Evolutionary conservation across 2,113 vertebrate species (phyloP).

Genomic region (Lepus europaeus): DNA sequence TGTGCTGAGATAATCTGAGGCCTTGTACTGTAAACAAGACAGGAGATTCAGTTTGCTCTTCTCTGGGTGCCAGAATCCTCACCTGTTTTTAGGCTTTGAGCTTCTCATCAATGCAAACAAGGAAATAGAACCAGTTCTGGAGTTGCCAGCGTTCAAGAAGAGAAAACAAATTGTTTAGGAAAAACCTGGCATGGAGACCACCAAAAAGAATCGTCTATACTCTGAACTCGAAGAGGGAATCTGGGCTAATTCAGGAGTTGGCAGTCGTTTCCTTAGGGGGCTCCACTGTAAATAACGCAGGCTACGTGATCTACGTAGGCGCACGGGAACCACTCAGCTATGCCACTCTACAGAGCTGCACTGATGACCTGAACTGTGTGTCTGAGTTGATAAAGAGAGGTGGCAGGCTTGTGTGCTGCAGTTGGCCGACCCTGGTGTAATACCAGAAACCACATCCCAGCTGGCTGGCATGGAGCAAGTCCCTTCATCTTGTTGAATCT

Average conservation of each 20-base stretch:
- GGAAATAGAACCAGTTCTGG: background rate
- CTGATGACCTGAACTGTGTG: too few species aligned
- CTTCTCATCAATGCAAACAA: constrained; percentile 3
- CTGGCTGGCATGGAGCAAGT: background rate
- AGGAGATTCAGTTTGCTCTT: background rate
- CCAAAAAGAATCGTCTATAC: background rate
- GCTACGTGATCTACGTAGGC: too few species aligned
- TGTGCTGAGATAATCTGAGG: background rate
- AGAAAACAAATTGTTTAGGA: background rate
- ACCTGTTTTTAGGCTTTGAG: background rate
- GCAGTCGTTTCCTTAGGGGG: background rate
- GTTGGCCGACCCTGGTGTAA: background rate
- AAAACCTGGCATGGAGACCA: background rate
- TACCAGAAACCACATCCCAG: background rate
- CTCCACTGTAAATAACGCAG: background rate
- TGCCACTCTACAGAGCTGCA: background rate
- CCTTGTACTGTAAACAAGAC: background rate
- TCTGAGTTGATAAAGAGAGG: background rate
- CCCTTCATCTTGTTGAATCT: background rate
- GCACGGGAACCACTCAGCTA: background rate
- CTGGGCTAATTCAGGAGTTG: background rate
- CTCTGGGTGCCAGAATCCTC: background rate
- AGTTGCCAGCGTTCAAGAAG: background rate
- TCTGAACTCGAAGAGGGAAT: background rate
- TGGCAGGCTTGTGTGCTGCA: background rate